Evolutionary conservation across 2,888 invertebrate genomes (phyloP).

Genomic region (Elegia similella): DNA sequence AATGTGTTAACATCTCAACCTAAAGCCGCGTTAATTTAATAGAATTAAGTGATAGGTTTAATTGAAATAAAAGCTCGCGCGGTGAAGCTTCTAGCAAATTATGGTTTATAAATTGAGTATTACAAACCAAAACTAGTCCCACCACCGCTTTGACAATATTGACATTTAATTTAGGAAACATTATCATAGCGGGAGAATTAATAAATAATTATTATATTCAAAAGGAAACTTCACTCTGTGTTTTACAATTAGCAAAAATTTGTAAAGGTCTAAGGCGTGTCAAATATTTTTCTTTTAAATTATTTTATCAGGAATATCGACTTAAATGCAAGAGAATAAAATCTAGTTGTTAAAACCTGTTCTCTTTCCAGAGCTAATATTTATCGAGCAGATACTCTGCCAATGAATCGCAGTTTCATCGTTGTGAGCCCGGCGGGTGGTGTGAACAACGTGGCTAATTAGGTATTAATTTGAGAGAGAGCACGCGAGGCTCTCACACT

Average conservation of each 20-base stretch:
- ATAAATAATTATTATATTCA: no score
- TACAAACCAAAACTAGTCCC: not conserved
- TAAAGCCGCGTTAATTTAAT: slow-evolving; percentile 13
- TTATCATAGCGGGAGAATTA: no score
- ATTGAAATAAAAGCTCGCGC: slow-evolving; percentile 7
- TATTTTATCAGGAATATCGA: no score
- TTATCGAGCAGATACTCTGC: not conserved
- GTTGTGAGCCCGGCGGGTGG: slow-evolving; percentile 17
- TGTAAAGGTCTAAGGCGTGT: no score
- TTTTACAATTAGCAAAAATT: no score
- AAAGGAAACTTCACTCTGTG: no score
- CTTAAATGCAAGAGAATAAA: no score
- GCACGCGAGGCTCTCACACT: slow-evolving; percentile 19
- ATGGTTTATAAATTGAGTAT: not conserved
- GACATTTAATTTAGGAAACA: not conserved
- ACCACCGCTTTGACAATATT: not conserved
- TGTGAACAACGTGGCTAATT: slow-evolving; percentile 47
- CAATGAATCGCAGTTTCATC: slow-evolving; percentile 18
- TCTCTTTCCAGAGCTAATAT: no score
- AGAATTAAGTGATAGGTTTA: slow-evolving; percentile 14
- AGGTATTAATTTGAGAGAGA: slow-evolving; percentile 48
- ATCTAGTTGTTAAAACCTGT: no score
- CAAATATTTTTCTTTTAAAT: no score
- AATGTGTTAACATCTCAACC: not conserved
- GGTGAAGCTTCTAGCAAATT: slow-evolving; percentile 1